Conservation (phyloP, 2,888 invertebrate genomes). For the Drosophila borealis region DNA sequence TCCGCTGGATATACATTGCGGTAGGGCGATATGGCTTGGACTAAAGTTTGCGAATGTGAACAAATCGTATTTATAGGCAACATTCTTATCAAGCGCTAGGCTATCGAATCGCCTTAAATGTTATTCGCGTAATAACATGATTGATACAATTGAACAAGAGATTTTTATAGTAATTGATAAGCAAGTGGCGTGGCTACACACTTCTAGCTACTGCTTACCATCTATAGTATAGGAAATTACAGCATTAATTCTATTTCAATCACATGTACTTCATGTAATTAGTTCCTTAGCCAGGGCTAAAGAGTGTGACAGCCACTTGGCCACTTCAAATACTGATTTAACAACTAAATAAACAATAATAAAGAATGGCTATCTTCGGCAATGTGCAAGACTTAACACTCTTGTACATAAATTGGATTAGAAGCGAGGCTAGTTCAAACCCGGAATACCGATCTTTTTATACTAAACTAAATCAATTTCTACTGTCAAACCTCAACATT, state of each 20-base stretch:
- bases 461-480: no score
- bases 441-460: no score
- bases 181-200: background rate
- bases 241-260: no score
- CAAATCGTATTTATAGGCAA: constrained; percentile 47
- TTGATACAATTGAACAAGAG: constrained; percentile 17
- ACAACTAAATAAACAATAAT: background rate
- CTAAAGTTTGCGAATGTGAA: constrained; percentile 24
- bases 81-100: constrained; percentile 23
- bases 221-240: background rate
- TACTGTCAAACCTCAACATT: no score
- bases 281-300: background rate
- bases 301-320: background rate
- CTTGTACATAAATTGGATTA: no score
- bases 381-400: no score
- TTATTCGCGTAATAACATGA: constrained; percentile 5
- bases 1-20: constrained; percentile 46
- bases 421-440: no score
- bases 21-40: constrained; percentile 13
- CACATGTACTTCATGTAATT: background rate
- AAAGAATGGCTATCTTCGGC: no score
- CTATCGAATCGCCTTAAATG: constrained; percentile 9
- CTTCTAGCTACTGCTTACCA: background rate
- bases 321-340: constrained; percentile 1
- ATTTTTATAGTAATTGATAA: constrained; percentile 20